These are phyloP conservation scores for Lagenorhynchus albirostris DNA, from an alignment of 2,113 vertebrate species.

Conservation along the genomic window DNA sequence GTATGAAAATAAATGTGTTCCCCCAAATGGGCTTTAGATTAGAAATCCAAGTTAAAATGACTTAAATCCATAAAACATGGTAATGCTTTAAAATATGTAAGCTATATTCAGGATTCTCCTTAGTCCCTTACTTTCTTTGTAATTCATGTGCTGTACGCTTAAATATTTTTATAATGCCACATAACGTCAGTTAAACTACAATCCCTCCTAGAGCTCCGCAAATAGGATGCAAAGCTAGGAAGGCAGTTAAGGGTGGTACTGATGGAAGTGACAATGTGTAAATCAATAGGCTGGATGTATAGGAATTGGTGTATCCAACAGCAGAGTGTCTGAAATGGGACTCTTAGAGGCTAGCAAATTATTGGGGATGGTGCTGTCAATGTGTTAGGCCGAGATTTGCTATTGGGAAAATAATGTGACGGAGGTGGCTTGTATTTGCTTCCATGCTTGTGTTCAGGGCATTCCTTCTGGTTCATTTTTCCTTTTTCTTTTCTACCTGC, in stretches of 20 bases:
- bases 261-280: not conserved
- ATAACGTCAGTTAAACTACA: not conserved
- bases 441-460: not conserved
- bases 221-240: not conserved
- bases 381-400: not conserved
- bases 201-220: not conserved
- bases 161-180: not conserved
- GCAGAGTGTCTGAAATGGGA: not conserved
- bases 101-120: not conserved
- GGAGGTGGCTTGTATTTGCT: not conserved
- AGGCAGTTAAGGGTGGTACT: not conserved
- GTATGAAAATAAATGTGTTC: constrained; percentile 58
- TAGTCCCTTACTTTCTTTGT: not conserved
- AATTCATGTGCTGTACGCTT: not conserved
- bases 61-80: constrained; percentile 52
- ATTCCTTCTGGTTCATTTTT: not conserved
- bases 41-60: constrained; percentile 43
- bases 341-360: not conserved
- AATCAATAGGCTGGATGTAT: not conserved
- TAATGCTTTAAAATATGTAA: constrained; percentile 15
- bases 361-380: fast-evolving
- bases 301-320: not conserved
- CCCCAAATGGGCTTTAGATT: not conserved
- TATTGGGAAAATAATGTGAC: not conserved
- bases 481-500: not conserved